Percentiles rank a stretch among this genome's conserved stretches.
Conservation (phyloP, 1,140 invertebrate species). For the Battus philenor region DNA sequence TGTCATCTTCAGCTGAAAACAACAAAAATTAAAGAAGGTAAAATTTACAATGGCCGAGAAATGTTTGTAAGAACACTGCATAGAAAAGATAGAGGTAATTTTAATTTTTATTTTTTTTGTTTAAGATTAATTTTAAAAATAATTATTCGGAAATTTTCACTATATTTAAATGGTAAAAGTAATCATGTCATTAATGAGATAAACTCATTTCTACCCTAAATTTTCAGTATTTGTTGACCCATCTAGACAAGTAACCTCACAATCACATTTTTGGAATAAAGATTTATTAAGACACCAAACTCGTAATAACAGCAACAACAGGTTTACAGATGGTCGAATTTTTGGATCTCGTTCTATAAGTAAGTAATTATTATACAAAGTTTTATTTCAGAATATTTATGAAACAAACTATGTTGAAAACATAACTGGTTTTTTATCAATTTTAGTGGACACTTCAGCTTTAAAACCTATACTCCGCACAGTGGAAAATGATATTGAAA, state of each 20-base stretch:
- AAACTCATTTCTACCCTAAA: constrained; percentile 13
- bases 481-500: constrained; percentile 65
- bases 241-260: constrained; percentile 56
- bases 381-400: too few relatives aligned
- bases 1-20: constrained; percentile 16
- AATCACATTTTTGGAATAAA: constrained; percentile 27
- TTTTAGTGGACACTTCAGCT: constrained; percentile 29
- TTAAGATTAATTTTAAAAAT: constrained; percentile 5
- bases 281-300: constrained; percentile 18
- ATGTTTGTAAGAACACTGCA: constrained; percentile 20
- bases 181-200: too few relatives aligned
- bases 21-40: constrained; percentile 19
- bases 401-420: too few relatives aligned
- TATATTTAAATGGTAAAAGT: too few relatives aligned
- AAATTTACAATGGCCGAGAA: constrained; percentile 18
- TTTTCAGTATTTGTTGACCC: constrained; percentile 55
- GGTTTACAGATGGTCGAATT: constrained; percentile 34
- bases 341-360: constrained; percentile 33
- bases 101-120: constrained; percentile 11
- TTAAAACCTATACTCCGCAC: constrained; percentile 56
- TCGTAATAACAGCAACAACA: constrained; percentile 30
- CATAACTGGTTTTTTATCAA: too few relatives aligned
- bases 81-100: constrained; percentile 27
- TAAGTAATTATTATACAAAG: too few relatives aligned
- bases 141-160: too few relatives aligned